phyloP scores from a whole-genome alignment of 2,113 vertebrate species.

The Asarcornis scutulata region DNA sequence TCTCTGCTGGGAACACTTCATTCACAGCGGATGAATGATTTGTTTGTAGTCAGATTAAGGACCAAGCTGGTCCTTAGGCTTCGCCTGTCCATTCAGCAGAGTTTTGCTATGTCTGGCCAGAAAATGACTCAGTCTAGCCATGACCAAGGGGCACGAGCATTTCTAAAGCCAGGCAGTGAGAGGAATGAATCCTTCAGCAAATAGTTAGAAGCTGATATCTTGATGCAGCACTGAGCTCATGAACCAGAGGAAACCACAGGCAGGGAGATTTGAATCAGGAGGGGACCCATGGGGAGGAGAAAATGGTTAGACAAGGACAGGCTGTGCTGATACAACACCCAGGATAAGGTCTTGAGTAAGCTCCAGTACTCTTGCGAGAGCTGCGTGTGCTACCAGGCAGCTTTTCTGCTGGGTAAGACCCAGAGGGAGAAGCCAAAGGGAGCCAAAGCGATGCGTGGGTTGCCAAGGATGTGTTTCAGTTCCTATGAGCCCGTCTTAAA shows the following conservation, averaged over 20 bases:
- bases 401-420: not conserved
- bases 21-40: not conserved
- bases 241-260: not conserved
- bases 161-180: not conserved
- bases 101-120: slow-evolving; percentile 45
- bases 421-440: not conserved
- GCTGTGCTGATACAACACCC: slow-evolving; percentile 5
- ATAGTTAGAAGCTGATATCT: not conserved
- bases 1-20: not conserved
- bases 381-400: not conserved
- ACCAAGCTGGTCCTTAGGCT: slow-evolving; percentile 1
- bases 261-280: not conserved
- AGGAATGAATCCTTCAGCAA: not conserved
- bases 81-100: slow-evolving; percentile 21
- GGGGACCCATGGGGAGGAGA: not conserved
- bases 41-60: not conserved
- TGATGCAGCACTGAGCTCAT: not conserved
- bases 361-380: not conserved
- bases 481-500: not conserved
- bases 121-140: slow-evolving; percentile 41
- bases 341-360: not conserved
- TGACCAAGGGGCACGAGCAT: not conserved
- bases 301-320: not conserved
- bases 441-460: not conserved
- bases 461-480: not conserved